phyloP scores from a whole-genome alignment of 2,797 vertebrate species.

The Poeciliopsis gracilis region DNA sequence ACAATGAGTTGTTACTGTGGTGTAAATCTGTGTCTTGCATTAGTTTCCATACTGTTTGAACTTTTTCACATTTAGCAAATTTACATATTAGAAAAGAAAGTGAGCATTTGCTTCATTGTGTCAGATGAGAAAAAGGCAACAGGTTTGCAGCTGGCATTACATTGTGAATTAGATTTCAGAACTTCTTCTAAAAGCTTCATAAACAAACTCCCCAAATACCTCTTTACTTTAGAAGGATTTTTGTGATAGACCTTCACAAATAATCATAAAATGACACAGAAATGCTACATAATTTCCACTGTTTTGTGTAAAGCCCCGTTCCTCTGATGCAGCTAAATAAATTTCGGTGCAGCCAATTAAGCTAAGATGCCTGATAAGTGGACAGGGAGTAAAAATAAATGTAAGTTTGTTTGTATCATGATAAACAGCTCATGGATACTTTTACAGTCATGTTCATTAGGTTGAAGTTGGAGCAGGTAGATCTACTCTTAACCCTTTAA shows the following conservation, averaged over 20 bases:
- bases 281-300: neutral
- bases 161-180: neutral
- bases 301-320: neutral
- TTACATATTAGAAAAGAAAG: neutral
- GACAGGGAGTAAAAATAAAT: neutral
- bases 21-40: neutral
- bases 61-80: neutral
- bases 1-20: neutral
- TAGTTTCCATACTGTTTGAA: neutral
- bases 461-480: neutral
- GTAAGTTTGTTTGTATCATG: neutral
- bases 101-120: neutral
- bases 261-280: neutral
- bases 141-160: neutral
- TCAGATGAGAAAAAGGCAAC: neutral
- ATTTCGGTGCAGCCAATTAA: neutral
- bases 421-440: neutral
- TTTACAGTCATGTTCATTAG: neutral
- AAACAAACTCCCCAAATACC: neutral
- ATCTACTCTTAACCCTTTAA: neutral
- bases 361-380: neutral
- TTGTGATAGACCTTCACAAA: neutral
- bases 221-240: neutral
- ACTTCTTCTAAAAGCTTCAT: neutral
- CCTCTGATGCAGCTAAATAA: neutral